Evolutionary conservation across 2,888 invertebrate species (phyloP).

Genomic region (Arrhopalites spinosus): DNA sequence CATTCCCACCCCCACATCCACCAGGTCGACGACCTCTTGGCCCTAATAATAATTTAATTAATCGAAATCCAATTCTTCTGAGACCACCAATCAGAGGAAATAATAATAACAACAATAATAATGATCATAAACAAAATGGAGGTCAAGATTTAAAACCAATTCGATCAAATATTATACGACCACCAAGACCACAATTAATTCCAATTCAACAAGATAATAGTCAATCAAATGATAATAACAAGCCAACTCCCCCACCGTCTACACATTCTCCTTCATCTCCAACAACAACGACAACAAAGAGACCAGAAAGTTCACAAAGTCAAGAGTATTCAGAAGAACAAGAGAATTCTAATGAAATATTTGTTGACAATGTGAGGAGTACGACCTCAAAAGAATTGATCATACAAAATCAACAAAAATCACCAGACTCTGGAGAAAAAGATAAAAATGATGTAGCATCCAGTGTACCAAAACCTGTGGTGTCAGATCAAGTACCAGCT

Average conservation of each 20-base stretch:
- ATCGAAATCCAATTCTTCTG: background rate
- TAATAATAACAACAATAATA: background rate
- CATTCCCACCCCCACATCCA: conserved; percentile 12
- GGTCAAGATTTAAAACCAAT: conserved; percentile 1
- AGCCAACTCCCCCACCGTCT: no score
- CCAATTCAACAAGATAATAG: conserved; percentile 2
- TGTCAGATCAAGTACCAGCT: background rate
- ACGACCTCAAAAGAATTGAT: conserved; percentile 26
- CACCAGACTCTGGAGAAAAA: background rate
- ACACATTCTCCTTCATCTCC: no score
- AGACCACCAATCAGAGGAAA: conserved; percentile 2
- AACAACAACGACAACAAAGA: background rate
- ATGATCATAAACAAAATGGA: background rate
- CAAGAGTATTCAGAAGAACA: conserved; percentile 21
- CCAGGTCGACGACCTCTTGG: background rate
- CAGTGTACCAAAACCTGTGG: conserved; percentile 2
- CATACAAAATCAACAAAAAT: conserved; percentile 31
- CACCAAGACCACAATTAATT: conserved; percentile 22
- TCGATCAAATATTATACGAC: conserved; percentile 22
- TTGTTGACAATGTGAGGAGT: conserved; percentile 23
- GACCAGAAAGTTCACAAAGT: background rate
- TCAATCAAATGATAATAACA: background rate
- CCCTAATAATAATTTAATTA: background rate
- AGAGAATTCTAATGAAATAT: conserved; percentile 35
- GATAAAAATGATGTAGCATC: background rate